Evolutionary conservation across 2,888 invertebrate genomes (phyloP), one percentile per base, ranked within the genome.

Genomic region (Oeneis ivallda): DNA sequence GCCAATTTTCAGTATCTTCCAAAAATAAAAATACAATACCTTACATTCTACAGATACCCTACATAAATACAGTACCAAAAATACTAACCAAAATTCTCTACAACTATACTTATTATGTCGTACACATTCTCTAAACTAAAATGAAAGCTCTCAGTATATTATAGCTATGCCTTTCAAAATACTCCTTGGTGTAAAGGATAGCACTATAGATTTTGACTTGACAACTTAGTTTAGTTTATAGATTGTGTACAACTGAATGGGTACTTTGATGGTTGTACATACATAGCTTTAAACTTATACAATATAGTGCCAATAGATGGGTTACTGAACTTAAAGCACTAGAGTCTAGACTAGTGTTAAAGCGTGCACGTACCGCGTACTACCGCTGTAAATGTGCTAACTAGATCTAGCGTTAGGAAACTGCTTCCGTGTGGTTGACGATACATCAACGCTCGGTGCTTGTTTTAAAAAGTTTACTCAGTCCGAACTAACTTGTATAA

Each of bases 381-480:
- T 65, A 68, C 70, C 62, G 82, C 79, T 82, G 81, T 81, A 82
- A 71, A 81, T 79, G 74, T 76, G 78, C 79, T 77, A 71, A 65
- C 74, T 78, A 76, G 73, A 69, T 62, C 53, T 70, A 70, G 76
- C 74, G 72, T 71, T 70, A 73, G 68, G 73, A 67, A 45, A 71
- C 72, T 70, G 65, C 69, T 75, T 79, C 74, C 71, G 74, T 73
- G 73, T 71, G 71, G 65, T 64, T 70, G 73, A 75, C 74, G 68
- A 67, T 10, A 70, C 75, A 74, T 70, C 75, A 70, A 73, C 65
- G 70, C 75, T 75, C 75, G 76, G 75, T 71, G 75, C 75, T 76
- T 78, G 74, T 78, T 86, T 79, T 83, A 71, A 81, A n/a, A 81
- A 82, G 76, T 80, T 82, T 81, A 78, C 80, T 80, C 84, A 77